Base-by-base conservation (phyloP, 1,140 invertebrate species). In the Musca vetustissima region DNA sequence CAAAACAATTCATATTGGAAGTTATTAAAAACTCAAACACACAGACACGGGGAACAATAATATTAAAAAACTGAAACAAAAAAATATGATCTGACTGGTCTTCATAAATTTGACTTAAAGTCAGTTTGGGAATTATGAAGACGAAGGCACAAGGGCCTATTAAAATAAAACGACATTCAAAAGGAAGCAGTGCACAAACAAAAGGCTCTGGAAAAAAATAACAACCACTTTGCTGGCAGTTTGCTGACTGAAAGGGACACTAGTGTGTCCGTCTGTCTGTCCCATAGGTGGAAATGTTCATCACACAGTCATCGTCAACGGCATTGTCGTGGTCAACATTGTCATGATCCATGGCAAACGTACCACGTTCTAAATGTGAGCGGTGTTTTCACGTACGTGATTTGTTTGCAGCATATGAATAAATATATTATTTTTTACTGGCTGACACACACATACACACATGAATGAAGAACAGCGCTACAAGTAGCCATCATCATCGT, bases 301-400 rank as follows among this genome's bases (percentile, higher is more conserved):
- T 43, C 36, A 43, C n/a, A n/a, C n/a, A n/a, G n/a, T n/a, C n/a
- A n/a, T 43, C 6, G 36, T 43, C 36, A 43, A 8, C 36, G 36
- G 6, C 36, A 43, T 9, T 13, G 36, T 6, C 11, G 11, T 43
- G 36, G 36, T 43, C 36, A 43, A 11, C 28, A 28, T 28, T 28
- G 28, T 28, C 28, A 28, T 28, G 28, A 43, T 11, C 36, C 36
- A 43, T 43, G 36, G 36, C 36, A 43, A 43, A 43, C 36, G 36
- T 61, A 61, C 57, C 57, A 61, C 57, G 57, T 61, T 61, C 57
- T 61, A 61, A 61, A 61, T 61, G 57, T 61, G 57, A 61, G 57
- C 57, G 57, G 57, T 61, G 57, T 61, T 61, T 61, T 61, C 57
- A 61, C 22, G 57, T 61, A 61, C 57, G 57, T 61, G 57, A 61